Conservation (phyloP, 2,888 invertebrate genomes). For the Venustoraphidia nigricollis region DNA sequence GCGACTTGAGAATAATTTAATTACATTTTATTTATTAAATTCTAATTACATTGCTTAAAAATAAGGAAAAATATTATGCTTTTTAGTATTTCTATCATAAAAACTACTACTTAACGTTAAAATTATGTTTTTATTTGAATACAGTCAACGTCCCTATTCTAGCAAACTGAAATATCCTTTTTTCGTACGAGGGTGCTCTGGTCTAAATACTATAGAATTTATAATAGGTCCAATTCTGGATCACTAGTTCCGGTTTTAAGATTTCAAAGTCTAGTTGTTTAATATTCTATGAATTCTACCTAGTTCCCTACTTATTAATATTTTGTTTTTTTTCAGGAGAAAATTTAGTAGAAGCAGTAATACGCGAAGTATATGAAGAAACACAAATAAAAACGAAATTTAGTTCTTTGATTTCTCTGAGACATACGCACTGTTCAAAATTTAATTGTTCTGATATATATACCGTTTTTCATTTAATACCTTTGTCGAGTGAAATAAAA, state of each 20-base stretch:
- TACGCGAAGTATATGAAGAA: conserved; percentile 81
- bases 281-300: background rate
- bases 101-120: too few species aligned
- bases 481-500: conserved; percentile 42
- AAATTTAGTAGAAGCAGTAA: conserved; percentile 63
- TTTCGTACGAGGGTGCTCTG: too few species aligned
- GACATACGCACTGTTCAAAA: conserved; percentile 61
- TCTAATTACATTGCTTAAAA: too few species aligned
- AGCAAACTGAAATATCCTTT: too few species aligned
- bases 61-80: too few species aligned
- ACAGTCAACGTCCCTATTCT: too few species aligned
- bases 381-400: conserved; percentile 69
- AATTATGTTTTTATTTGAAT: too few species aligned
- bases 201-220: background rate
- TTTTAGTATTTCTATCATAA: too few species aligned
- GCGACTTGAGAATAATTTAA: too few species aligned
- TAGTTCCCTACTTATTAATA: background rate
- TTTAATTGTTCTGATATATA: conserved; percentile 83
- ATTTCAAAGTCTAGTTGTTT: background rate
- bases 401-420: conserved; percentile 55
- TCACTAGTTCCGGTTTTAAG: background rate
- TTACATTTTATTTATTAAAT: too few species aligned
- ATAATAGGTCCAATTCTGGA: too few species aligned
- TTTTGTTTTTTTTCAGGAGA: conserved; percentile 43
- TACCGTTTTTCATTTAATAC: conserved; percentile 55